Conservation (phyloP, 2,797 vertebrate genomes). For the Limosa lapponica region DNA sequence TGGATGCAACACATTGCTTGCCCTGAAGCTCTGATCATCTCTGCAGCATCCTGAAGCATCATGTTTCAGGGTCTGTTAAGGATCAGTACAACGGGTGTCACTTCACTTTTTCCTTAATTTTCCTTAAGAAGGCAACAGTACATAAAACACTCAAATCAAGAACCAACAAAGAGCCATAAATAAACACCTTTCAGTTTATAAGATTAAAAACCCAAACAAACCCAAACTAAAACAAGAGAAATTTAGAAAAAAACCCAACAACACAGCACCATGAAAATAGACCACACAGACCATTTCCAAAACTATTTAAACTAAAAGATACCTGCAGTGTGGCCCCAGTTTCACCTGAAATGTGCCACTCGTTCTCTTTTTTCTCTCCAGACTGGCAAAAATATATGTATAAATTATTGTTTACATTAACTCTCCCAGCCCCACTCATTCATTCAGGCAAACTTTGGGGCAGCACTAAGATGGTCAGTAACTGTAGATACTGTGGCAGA, state of each 20-base stretch:
- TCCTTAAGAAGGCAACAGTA: not conserved
- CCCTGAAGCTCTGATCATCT: not conserved
- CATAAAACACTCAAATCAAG: not conserved
- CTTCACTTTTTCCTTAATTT: not conserved
- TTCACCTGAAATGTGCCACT: not conserved
- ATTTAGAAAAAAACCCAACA: rapidly evolving
- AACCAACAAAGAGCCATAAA: not conserved
- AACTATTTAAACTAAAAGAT: not conserved
- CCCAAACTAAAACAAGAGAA: not conserved
- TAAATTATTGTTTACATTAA: not conserved
- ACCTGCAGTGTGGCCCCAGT: not conserved
- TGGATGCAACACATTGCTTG: not conserved
- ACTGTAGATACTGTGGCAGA: not conserved
- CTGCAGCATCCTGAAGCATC: not conserved
- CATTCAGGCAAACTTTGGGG: not conserved
- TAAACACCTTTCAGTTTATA: not conserved
- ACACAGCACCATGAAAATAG: not conserved
- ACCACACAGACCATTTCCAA: not conserved
- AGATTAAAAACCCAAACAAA: not conserved
- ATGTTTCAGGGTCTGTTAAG: rapidly evolving
- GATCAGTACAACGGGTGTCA: not conserved
- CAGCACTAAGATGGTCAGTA: not conserved
- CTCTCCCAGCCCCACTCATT: not conserved
- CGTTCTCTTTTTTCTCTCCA: not conserved
- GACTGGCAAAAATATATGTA: not conserved